phyloP scores from a whole-genome alignment of 1,140 invertebrate genomes.

The Drosophila teissieri region DNA sequence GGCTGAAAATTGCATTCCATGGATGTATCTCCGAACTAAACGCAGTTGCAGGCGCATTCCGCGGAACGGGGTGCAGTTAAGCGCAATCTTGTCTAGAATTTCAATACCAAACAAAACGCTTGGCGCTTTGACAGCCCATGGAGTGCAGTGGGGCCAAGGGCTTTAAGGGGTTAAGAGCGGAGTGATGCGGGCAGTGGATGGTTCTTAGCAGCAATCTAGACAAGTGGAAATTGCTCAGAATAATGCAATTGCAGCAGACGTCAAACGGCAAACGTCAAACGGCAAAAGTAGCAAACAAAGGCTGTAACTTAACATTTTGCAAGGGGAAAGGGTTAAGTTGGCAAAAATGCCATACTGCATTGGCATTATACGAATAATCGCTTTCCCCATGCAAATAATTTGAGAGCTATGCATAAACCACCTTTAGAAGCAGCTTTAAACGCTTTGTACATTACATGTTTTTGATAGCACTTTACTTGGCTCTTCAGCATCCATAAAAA shows the following conservation, averaged over 20 bases:
- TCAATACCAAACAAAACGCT: slow-evolving; percentile 72
- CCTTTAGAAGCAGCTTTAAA: too few relatives aligned
- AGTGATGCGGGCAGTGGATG: slow-evolving; percentile 11
- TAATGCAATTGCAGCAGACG: slow-evolving; percentile 46
- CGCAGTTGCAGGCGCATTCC: slow-evolving; percentile 26
- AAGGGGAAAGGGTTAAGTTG: too few relatives aligned
- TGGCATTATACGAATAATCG: neutral
- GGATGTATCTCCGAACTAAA: slow-evolving; percentile 28
- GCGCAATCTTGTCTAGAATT: slow-evolving; percentile 76
- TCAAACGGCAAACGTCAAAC: slow-evolving; percentile 39
- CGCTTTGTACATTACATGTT: too few relatives aligned
- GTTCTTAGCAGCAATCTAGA: slow-evolving; percentile 39
- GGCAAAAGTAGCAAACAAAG: slow-evolving; percentile 22
- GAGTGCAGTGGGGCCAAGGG: neutral
- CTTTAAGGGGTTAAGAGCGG: neutral
- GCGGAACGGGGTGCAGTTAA: slow-evolving; percentile 45
- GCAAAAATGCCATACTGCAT: neutral
- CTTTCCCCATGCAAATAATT: too few relatives aligned
- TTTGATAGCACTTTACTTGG: neutral
- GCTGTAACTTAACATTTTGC: slow-evolving; percentile 11
- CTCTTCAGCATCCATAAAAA: neutral
- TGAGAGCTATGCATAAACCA: too few relatives aligned
- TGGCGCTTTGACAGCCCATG: slow-evolving; percentile 65
- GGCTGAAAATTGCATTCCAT: slow-evolving; percentile 35
- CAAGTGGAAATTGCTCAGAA: slow-evolving; percentile 45